phyloP scores from a whole-genome alignment of 2,797 vertebrate genomes.

The Sebastes wilsoni region DNA sequence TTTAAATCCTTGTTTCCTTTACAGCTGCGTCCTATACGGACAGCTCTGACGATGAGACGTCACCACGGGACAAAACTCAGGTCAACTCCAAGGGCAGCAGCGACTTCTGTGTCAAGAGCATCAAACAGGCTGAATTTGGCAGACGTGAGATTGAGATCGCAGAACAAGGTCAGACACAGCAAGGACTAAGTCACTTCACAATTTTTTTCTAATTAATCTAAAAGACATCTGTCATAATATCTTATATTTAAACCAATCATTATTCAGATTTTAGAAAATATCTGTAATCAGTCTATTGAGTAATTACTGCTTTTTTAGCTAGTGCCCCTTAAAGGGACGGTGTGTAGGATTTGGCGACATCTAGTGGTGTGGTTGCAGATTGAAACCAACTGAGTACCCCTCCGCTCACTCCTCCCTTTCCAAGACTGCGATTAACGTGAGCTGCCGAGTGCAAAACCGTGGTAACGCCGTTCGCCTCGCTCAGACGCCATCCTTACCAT shows the following conservation, averaged over 20 bases:
- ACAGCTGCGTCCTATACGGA: conserved; percentile 94
- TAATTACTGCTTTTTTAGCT: background rate
- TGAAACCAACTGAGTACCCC: no score
- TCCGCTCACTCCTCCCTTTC: no score
- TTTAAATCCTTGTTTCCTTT: background rate
- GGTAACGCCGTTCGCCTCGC: no score
- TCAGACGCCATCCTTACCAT: no score
- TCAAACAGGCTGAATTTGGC: conserved; percentile 95
- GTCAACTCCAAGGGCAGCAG: conserved; percentile 93
- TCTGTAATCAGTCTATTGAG: background rate
- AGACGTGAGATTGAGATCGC: conserved; percentile 96
- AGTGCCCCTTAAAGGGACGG: background rate
- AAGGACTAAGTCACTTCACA: background rate
- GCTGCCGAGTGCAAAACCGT: no score
- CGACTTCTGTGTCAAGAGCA: conserved; percentile 97
- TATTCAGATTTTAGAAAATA: background rate
- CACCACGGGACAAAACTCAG: conserved; percentile 93
- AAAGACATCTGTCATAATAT: background rate
- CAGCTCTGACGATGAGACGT: conserved; percentile 95
- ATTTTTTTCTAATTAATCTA: background rate
- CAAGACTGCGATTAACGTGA: no score
- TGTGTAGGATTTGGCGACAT: no score
- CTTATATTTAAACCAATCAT: background rate
- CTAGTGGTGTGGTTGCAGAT: no score
- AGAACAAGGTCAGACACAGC: conserved; percentile 86